Conservation (phyloP, 64 coral and sea anemone genomes). For the Orbicella faveolata region DNA sequence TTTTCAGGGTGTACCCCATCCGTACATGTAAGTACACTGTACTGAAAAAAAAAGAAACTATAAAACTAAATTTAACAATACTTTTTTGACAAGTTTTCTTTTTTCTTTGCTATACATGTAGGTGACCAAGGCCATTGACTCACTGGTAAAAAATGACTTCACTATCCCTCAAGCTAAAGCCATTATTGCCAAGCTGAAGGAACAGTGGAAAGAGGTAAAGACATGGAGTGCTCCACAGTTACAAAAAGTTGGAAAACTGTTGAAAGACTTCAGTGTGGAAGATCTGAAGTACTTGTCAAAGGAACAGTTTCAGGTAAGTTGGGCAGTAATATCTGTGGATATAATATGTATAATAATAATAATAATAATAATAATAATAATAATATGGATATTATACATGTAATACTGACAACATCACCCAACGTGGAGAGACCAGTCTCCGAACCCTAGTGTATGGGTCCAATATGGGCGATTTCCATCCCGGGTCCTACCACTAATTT, state of each 20-base stretch:
- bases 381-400: too few relatives aligned
- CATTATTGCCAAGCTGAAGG: constrained; percentile 71
- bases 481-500: too few relatives aligned
- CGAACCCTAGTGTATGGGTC: neutral
- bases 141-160: constrained; percentile 56
- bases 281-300: constrained; percentile 59
- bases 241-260: constrained; percentile 67
- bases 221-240: constrained; percentile 58
- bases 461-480: neutral
- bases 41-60: too few relatives aligned
- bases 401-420: neutral
- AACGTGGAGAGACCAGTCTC: neutral
- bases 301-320: constrained; percentile 70
- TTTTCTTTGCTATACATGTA: neutral
- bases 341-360: too few relatives aligned
- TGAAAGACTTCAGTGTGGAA: constrained; percentile 63
- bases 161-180: constrained; percentile 64
- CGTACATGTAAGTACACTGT: too few relatives aligned
- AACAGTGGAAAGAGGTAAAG: constrained; percentile 45
- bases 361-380: too few relatives aligned
- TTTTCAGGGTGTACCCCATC: too few relatives aligned
- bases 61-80: too few relatives aligned
- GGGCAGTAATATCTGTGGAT: neutral
- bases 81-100: too few relatives aligned
- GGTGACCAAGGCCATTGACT: constrained; percentile 56